A percentile compares a stretch with the other conserved stretches of the same genome.
phyloP scores from a whole-genome alignment of 92 coral and sea anemone genomes.

The Palythoa grandiflora region DNA sequence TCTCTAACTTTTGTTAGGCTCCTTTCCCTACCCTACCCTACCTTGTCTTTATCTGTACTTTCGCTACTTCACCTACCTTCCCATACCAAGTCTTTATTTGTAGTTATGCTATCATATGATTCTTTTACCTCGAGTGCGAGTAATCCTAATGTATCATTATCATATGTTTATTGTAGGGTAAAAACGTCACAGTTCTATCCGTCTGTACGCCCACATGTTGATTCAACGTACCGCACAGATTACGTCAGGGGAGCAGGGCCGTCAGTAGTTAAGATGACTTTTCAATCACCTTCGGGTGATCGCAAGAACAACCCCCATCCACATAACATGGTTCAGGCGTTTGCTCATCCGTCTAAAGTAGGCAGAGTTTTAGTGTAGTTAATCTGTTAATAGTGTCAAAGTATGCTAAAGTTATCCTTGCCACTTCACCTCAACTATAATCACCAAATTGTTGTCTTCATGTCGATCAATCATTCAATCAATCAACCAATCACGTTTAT shows the following conservation, averaged over 20 bases:
- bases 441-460: neutral
- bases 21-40: too few relatives aligned
- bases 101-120: neutral
- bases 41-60: too few relatives aligned
- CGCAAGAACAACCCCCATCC: slow-evolving; percentile 90
- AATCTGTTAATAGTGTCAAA: neutral
- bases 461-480: too few relatives aligned
- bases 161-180: slow-evolving; percentile 52
- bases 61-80: too few relatives aligned
- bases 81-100: neutral
- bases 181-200: slow-evolving; percentile 83
- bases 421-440: neutral
- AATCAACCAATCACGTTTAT: too few relatives aligned
- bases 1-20: too few relatives aligned
- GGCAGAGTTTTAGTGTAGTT: neutral
- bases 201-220: slow-evolving; percentile 66
- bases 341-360: slow-evolving; percentile 79
- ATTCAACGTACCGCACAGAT: slow-evolving; percentile 81
- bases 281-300: slow-evolving; percentile 77
- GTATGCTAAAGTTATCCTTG: neutral
- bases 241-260: slow-evolving; percentile 56
- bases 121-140: neutral
- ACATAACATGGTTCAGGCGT: slow-evolving; percentile 83
- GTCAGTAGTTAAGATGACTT: slow-evolving; percentile 54
- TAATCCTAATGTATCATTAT: neutral